Evolutionary conservation across 2,797 vertebrate species (phyloP).

Genomic region (Artibeus jamaicensis): DNA sequence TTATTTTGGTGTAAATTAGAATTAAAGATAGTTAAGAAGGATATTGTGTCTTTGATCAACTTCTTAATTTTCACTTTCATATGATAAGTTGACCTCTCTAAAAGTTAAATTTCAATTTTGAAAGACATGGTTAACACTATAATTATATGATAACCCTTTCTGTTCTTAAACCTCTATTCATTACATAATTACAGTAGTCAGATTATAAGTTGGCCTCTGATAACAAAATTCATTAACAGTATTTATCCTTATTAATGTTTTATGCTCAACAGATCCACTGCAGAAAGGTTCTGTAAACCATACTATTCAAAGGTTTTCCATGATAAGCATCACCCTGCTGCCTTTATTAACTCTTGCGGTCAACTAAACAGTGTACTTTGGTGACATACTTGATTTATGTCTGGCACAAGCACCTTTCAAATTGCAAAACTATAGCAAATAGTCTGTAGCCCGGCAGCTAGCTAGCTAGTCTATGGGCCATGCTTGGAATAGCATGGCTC

Average conservation of each 20-base stretch:
- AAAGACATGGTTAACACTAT: not conserved
- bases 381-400: not conserved
- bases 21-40: slow-evolving; percentile 40
- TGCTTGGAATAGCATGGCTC: not conserved
- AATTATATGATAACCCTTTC: slow-evolving; percentile 6
- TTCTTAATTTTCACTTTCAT: slow-evolving; percentile 41
- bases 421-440: not conserved
- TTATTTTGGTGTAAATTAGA: slow-evolving; percentile 30
- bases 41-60: slow-evolving; percentile 19
- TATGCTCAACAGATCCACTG: not conserved
- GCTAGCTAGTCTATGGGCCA: not conserved
- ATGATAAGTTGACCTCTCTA: not conserved
- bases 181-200: slow-evolving; percentile 38
- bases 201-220: not conserved
- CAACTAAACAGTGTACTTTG: not conserved
- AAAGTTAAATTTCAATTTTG: not conserved
- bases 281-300: not conserved
- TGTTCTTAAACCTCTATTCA: not conserved
- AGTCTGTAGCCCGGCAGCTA: not conserved
- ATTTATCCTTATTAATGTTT: not conserved
- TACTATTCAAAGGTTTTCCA: not conserved
- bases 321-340: not conserved
- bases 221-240: not conserved
- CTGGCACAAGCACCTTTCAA: not conserved
- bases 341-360: not conserved